Conservation (phyloP, 1,140 invertebrate genomes). For the Phocides pigmalion region DNA sequence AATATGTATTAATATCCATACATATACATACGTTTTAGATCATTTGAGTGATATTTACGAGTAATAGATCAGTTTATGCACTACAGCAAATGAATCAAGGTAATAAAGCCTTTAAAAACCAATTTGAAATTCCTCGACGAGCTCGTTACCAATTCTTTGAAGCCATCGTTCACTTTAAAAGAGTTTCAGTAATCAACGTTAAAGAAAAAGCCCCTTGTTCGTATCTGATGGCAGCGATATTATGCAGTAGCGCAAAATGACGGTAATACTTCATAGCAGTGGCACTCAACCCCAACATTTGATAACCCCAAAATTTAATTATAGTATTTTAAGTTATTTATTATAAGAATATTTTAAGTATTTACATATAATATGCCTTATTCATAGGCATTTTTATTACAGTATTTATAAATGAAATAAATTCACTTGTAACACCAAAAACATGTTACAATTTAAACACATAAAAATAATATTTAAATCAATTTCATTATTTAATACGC, state of each 20-base stretch:
- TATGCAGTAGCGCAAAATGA: conserved; percentile 21
- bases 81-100: conserved; percentile 8
- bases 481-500: no score
- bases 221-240: conserved; percentile 18
- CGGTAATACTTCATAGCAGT: conserved; percentile 15
- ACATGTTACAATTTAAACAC: no score
- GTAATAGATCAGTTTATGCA: not conserved
- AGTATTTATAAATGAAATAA: no score
- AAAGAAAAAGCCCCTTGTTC: conserved; percentile 13
- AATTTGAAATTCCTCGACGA: conserved; percentile 17
- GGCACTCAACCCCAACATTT: not conserved
- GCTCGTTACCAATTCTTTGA: conserved; percentile 23
- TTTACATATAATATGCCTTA: no score
- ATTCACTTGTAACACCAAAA: no score
- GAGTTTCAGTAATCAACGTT: conserved; percentile 16
- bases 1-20: no score
- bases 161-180: conserved; percentile 18
- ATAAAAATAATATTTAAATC: no score
- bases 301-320: no score
- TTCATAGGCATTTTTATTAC: no score
- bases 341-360: no score
- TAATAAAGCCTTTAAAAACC: conserved; percentile 19
- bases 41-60: not conserved
- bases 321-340: no score
- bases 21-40: not conserved